A percentile compares a stretch with the other conserved stretches of the same genome.
Evolutionary conservation across 2,888 invertebrate species (phyloP).

Genomic region (Spodoptera littoralis): DNA sequence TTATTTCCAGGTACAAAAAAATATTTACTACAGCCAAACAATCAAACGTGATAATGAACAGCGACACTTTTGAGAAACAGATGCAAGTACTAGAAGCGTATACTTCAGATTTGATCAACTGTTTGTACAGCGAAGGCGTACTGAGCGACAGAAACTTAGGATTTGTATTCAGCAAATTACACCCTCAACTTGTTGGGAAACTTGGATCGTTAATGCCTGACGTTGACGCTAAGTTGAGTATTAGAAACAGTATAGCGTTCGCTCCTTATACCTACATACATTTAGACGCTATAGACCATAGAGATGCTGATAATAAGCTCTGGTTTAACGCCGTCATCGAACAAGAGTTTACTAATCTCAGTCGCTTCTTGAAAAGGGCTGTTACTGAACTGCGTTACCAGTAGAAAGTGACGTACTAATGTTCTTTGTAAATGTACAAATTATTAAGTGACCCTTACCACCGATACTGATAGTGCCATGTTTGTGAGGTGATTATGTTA

Average conservation of each 20-base stretch:
- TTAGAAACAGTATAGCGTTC: conserved; percentile 79
- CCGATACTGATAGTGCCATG: no score
- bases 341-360: conserved; percentile 67
- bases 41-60: conserved; percentile 57
- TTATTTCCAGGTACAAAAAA: conserved; percentile 73
- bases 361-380: conserved; percentile 68
- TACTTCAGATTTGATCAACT: conserved; percentile 75
- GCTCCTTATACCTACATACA: conserved; percentile 74
- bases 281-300: conserved; percentile 59
- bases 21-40: conserved; percentile 66
- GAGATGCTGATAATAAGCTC: conserved; percentile 68
- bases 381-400: conserved; percentile 64
- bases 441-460: no score
- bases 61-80: conserved; percentile 58
- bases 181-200: conserved; percentile 71
- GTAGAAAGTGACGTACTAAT: conserved; percentile 5
- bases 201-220: conserved; percentile 71
- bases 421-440: no score
- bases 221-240: conserved; percentile 71
- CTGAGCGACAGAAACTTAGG: conserved; percentile 68
- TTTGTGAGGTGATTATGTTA: no score
- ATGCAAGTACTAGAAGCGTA: conserved; percentile 68
- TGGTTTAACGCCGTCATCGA: conserved; percentile 71
- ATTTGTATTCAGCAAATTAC: conserved; percentile 71
- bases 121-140: conserved; percentile 74